Evolutionary conservation across 2,113 vertebrate genomes (phyloP).

Genomic region (Cebus imitator): DNA sequence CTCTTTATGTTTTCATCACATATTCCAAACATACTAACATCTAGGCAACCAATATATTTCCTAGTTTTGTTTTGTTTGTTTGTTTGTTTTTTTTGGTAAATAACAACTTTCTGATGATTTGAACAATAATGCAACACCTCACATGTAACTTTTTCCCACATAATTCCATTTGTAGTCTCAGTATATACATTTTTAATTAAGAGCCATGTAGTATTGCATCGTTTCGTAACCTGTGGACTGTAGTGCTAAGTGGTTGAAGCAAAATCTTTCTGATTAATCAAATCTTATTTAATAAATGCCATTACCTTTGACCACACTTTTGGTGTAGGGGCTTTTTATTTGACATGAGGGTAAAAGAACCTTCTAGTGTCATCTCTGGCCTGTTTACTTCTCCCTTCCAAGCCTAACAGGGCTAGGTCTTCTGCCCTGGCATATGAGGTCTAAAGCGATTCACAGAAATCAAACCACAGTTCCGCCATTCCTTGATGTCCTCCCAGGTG

Average conservation of each 20-base stretch:
- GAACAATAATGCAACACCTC: conserved; percentile 18
- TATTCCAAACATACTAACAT: conserved; percentile 5
- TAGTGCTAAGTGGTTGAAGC: neutral
- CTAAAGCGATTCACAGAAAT: conserved; percentile 85
- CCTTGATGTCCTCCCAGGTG: conserved; percentile 89
- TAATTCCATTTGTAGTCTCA: neutral
- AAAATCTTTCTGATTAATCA: conserved; percentile 66
- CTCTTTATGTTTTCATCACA: conserved; percentile 19
- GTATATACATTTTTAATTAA: conserved; percentile 39
- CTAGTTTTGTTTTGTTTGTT: neutral
- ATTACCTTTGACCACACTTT: conserved; percentile 43
- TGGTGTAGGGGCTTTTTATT: neutral
- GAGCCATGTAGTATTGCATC: neutral
- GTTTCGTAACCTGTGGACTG: neutral
- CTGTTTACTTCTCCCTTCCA: conserved; percentile 42
- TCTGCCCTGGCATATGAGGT: conserved; percentile 73
- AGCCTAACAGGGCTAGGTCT: conserved; percentile 51
- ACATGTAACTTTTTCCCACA: neutral
- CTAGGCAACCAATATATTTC: conserved; percentile 16
- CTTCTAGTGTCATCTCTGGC: conserved; percentile 63
- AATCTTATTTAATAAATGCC: conserved; percentile 77
- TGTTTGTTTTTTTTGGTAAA: neutral
- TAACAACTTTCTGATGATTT: conserved; percentile 39
- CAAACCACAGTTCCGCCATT: conserved; percentile 82
- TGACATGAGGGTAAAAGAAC: conserved; percentile 53